Base-by-base conservation (phyloP, 1,140 invertebrate genomes). In the Druon quercuslanigerum region DNA sequence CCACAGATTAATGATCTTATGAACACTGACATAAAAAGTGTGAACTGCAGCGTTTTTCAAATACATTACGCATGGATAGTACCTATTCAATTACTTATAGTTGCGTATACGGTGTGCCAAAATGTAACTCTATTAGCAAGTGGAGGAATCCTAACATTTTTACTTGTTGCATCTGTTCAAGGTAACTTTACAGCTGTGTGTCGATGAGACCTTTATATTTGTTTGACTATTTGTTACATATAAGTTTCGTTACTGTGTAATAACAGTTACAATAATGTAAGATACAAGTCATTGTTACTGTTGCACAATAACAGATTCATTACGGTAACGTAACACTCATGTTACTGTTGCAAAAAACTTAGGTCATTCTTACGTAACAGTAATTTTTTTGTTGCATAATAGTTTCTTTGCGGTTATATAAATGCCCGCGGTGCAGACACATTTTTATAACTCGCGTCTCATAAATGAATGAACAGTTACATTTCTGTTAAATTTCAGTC, bases 1-100 rank as follows among this genome's bases (percentile, higher is more conserved):
- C 97, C 97, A 12, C 95, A 99, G 91, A 95, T 98, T 86, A 95
- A 98, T 16, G 99, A 98, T 90, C 92, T 99, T 9, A 92, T 99
- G 77, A 97, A 97, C 13, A 99, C 98, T 89, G 97, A 98, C 88
- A 94, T 96, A 66, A 94, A 94, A 75, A 92, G 94, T 20, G 94
- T 96, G 83, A 95, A 96, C 85, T 91, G 93, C 50, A 93, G 93
- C 1, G 90, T 95, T 13, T 92, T 94, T 72, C 94, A 95, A 84
- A 87, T 95, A 16, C 95, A 96, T 87, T 96, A 95, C 85, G 92
- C 96, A 78, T 96, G 95, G 95, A 93, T 96, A 54, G 97, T 96
- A 0, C 96, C 97, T 0, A 82, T 97, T 14, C 95, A 98, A 86
- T 95, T 96, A 7, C 90, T 95, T 52, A 93, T 96, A 76, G 92